Evolutionary conservation across 1,140 invertebrate species (phyloP).

Genomic region (Tetramorium parvispinum): DNA sequence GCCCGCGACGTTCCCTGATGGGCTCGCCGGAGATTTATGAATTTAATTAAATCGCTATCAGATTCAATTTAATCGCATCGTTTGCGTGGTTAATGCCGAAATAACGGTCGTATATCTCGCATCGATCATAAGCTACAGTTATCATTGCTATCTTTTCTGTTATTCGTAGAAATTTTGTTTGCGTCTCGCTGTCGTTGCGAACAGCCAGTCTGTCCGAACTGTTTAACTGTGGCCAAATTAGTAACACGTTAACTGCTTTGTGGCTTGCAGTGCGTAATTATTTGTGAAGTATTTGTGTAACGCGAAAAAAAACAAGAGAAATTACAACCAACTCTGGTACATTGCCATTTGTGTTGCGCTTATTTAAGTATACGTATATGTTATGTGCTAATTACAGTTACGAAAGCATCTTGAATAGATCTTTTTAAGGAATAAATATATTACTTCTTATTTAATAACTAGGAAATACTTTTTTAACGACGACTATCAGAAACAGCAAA

Average conservation of each 20-base stretch:
- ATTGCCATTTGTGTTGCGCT: background rate
- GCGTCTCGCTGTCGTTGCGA: background rate
- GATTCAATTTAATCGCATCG: slow-evolving; percentile 46
- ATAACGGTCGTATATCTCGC: background rate
- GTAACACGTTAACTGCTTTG: background rate
- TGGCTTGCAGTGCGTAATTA: background rate
- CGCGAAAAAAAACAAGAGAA: slow-evolving; percentile 5
- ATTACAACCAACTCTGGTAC: background rate
- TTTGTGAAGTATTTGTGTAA: background rate
- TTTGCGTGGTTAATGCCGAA: slow-evolving; percentile 9
- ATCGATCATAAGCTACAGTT: background rate
- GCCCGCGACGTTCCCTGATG: slow-evolving; percentile 42
- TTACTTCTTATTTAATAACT: background rate
- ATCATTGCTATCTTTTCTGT: background rate
- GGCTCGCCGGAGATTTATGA: slow-evolving; percentile 39
- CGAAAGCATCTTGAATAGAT: background rate
- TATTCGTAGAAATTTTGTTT: slow-evolving; percentile 13
- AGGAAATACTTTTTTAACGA: background rate
- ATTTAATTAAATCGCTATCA: slow-evolving; percentile 47
- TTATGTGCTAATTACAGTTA: slow-evolving; percentile 1
- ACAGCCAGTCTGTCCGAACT: background rate
- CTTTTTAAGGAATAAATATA: slow-evolving; percentile 11
- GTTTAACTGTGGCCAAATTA: background rate
- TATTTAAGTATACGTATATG: background rate
- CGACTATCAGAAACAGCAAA: background rate